Evolutionary conservation across 2,888 invertebrate genomes (phyloP).

Genomic region (Eupeodes luniger): DNA sequence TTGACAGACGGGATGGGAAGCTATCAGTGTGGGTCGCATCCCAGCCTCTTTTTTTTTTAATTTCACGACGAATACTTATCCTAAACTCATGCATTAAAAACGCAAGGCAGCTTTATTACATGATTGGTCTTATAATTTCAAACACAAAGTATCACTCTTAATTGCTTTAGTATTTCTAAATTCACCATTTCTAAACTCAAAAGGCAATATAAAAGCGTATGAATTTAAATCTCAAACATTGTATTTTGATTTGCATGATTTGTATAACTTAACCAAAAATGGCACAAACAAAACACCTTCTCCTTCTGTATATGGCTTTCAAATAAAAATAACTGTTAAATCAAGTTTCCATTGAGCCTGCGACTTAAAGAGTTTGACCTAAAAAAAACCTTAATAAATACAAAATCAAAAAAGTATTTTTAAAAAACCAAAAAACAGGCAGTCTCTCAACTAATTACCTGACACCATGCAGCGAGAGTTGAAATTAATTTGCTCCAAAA

Average conservation of each 20-base stretch:
- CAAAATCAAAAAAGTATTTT: conserved; percentile 20
- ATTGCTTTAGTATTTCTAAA: no score
- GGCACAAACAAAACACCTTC: conserved; percentile 8
- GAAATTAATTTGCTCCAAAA: conserved; percentile 72
- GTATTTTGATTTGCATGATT: conserved; percentile 1
- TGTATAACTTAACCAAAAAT: background rate
- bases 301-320: background rate
- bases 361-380: conserved; percentile 43
- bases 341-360: conserved; percentile 44
- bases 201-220: background rate
- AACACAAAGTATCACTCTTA: no score
- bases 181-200: no score
- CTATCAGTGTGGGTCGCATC: no score
- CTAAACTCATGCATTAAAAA: no score
- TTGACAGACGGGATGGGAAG: no score
- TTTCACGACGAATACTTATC: no score
- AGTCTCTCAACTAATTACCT: conserved; percentile 71
- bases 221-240: background rate
- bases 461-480: conserved; percentile 75
- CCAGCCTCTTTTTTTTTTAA: no score
- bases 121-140: no score
- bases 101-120: no score
- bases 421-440: conserved; percentile 50
- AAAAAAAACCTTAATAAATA: conserved; percentile 32
- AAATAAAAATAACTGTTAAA: conserved; percentile 21